A percentile compares a stretch with the other conserved stretches of the same genome.
Conservation (phyloP, 2,113 vertebrate species). For the Sardina pilchardus region DNA sequence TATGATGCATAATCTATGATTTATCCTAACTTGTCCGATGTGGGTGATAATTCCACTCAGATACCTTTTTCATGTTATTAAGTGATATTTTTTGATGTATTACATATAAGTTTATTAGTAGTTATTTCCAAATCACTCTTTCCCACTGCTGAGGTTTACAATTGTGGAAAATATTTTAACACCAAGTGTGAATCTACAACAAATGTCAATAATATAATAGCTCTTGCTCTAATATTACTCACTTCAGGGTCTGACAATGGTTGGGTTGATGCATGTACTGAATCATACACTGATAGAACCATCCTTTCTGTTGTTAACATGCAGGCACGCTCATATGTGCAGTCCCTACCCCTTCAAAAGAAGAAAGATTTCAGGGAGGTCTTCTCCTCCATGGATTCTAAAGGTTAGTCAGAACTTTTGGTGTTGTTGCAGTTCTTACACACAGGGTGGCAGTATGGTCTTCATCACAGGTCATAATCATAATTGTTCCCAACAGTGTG, state of each 20-base stretch:
- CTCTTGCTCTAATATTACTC: neutral
- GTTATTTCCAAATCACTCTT: too few relatives aligned
- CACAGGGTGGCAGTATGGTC: neutral
- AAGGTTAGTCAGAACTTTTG: slow-evolving; percentile 39
- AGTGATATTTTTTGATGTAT: too few relatives aligned
- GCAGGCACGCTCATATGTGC: slow-evolving; percentile 74
- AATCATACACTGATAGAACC: neutral
- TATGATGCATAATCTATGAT: too few relatives aligned
- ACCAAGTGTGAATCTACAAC: too few relatives aligned
- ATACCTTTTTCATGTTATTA: too few relatives aligned
- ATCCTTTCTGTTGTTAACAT: slow-evolving; percentile 21
- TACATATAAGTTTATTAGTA: too few relatives aligned
- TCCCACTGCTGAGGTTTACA: too few relatives aligned
- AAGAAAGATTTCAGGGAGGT: slow-evolving; percentile 75
- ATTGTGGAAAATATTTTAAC: too few relatives aligned
- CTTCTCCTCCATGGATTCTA: slow-evolving; percentile 66
- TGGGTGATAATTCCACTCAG: too few relatives aligned
- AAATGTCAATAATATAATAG: neutral
- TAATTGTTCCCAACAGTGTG: neutral
- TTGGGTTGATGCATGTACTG: neutral
- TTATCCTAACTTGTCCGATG: too few relatives aligned
- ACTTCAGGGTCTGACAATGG: neutral
- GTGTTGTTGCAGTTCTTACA: neutral
- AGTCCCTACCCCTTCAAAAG: slow-evolving; percentile 69
- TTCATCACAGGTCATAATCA: neutral